Conservation (phyloP, 2,888 invertebrate genomes). For the Meghimatium bilineatum region DNA sequence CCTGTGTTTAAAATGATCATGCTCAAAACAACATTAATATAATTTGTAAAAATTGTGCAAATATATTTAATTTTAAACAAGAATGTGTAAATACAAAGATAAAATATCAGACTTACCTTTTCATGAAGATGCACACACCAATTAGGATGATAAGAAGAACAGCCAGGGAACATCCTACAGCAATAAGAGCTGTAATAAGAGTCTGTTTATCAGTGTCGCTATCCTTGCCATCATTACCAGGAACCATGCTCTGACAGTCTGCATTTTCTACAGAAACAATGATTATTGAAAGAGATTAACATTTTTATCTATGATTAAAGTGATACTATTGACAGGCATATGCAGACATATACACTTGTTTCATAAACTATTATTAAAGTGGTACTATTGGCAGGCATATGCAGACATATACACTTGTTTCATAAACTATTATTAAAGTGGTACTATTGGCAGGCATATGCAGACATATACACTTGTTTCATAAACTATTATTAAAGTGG, state of each 20-base stretch:
- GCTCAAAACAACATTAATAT: neutral
- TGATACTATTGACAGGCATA: too few relatives aligned
- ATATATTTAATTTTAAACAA: too few relatives aligned
- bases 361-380: too few relatives aligned
- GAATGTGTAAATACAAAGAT: neutral
- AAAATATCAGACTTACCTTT: conserved; percentile 4
- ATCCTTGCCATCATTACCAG: neutral
- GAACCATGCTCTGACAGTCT: conserved; percentile 7
- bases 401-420: too few relatives aligned
- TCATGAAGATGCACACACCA: conserved; percentile 15
- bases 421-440: too few relatives aligned
- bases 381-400: too few relatives aligned
- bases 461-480: too few relatives aligned
- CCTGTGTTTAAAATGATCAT: neutral
- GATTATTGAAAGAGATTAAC: neutral
- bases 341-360: too few relatives aligned
- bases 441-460: too few relatives aligned
- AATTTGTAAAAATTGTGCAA: neutral
- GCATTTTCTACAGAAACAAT: neutral
- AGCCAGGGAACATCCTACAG: conserved; percentile 18
- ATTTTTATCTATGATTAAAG: too few relatives aligned
- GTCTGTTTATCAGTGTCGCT: conserved; percentile 7
- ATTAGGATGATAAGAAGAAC: conserved; percentile 23
- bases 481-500: too few relatives aligned
- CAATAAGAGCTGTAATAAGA: conserved; percentile 32